A percentile compares a stretch with the other conserved stretches of the same genome.
Conservation (phyloP, 2,888 invertebrate genomes). For the Endotricha flammealis region DNA sequence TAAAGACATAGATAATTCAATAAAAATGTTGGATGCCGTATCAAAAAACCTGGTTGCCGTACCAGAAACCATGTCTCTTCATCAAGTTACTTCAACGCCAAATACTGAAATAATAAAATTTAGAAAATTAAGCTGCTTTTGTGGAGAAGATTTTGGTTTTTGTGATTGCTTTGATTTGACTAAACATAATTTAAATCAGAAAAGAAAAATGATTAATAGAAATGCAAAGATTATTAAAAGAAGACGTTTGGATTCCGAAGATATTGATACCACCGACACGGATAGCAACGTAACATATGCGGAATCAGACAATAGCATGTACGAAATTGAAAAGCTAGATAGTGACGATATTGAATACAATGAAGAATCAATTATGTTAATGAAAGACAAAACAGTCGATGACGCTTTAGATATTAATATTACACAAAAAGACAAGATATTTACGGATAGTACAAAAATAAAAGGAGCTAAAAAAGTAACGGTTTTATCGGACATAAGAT, state of each 20-base stretch:
- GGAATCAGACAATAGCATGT: constrained; percentile 12
- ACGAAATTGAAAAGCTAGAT: constrained; percentile 8
- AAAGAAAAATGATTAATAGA: constrained; percentile 10
- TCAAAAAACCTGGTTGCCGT: constrained; percentile 4
- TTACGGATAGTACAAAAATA: constrained; percentile 3
- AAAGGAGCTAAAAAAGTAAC: constrained; percentile 4
- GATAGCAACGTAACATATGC: constrained; percentile 12
- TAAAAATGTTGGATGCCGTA: constrained; percentile 4
- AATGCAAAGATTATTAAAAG: constrained; percentile 7
- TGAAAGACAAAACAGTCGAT: constrained; percentile 9
- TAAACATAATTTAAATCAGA: constrained; percentile 11
- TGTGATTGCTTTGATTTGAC: constrained; percentile 12
- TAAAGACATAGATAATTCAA: constrained; percentile 4
- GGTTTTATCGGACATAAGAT: constrained; percentile 8
- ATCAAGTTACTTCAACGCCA: constrained; percentile 8
- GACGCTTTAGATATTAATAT: not conserved
- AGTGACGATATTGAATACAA: constrained; percentile 6
- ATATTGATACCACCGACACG: constrained; percentile 7
- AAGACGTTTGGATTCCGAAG: constrained; percentile 10
- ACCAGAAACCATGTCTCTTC: constrained; percentile 7
- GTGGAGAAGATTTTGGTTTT: constrained; percentile 10
- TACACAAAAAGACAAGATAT: constrained; percentile 4
- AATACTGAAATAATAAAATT: constrained; percentile 10
- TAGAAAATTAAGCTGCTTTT: constrained; percentile 11
- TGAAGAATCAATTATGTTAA: constrained; percentile 9